A percentile compares a stretch with the other conserved stretches of the same genome.
Conservation (phyloP, 2,888 invertebrate species). For the Drosophila bunnanda region DNA sequence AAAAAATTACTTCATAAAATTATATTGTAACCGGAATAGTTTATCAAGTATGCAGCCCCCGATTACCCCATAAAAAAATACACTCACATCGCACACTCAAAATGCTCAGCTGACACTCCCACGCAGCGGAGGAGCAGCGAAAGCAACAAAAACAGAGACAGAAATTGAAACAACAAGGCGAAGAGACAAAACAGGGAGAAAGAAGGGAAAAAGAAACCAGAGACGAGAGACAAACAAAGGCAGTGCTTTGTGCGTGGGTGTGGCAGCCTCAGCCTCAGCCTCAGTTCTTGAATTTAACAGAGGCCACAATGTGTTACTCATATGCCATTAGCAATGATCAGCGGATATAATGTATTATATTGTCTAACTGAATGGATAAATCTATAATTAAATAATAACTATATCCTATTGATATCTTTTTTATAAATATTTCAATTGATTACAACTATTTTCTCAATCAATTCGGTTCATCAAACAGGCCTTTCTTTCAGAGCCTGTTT, state of each 20-base stretch:
- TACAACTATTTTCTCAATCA: not conserved
- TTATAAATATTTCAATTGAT: not conserved
- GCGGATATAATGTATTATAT: constrained; percentile 2
- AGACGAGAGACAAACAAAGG: constrained; percentile 56
- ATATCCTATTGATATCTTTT: not conserved
- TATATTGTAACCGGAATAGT: constrained; percentile 6
- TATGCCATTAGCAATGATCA: constrained; percentile 30
- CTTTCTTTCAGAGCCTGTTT: not conserved
- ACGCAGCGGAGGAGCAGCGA: constrained; percentile 49
- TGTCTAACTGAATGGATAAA: not conserved
- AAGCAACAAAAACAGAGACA: constrained; percentile 7
- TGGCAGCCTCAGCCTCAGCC: constrained; percentile 58
- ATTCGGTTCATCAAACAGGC: not conserved
- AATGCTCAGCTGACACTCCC: constrained; percentile 75
- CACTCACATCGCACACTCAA: constrained; percentile 50
- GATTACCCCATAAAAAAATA: constrained; percentile 75
- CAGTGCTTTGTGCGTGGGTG: constrained; percentile 51
- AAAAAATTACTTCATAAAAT: not conserved
- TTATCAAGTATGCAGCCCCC: constrained; percentile 52
- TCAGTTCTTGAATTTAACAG: constrained; percentile 51
- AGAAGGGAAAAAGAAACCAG: constrained; percentile 26
- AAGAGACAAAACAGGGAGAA: constrained; percentile 18
- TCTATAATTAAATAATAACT: not conserved
- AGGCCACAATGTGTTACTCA: constrained; percentile 24
- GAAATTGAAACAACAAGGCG: constrained; percentile 34